Evolutionary conservation across 1,140 invertebrate genomes (phyloP).

Genomic region (Drosophila quadrilineata): DNA sequence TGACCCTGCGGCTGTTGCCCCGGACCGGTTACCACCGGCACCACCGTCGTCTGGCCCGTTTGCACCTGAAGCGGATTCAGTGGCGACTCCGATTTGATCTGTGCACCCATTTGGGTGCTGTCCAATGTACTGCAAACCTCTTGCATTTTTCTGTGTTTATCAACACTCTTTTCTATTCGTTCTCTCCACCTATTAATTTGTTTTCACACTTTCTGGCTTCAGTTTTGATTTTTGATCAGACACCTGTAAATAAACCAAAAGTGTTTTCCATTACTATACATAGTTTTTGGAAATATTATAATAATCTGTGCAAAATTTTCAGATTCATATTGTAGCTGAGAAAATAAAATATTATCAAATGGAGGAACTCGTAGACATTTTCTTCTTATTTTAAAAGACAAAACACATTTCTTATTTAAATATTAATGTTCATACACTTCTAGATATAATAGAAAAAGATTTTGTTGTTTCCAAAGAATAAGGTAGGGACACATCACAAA

Average conservation of each 20-base stretch:
- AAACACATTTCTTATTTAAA: too few species aligned
- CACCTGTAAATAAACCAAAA: too few species aligned
- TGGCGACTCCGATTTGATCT: constrained; percentile 80
- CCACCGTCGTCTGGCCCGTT: constrained; percentile 51
- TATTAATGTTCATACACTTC: too few species aligned
- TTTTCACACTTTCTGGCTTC: background rate
- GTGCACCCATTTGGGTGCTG: constrained; percentile 71
- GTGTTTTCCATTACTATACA: too few species aligned
- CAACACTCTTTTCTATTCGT: constrained; percentile 10
- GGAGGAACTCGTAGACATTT: too few species aligned
- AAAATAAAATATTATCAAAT: too few species aligned
- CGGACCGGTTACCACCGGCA: constrained; percentile 31
- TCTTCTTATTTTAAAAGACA: too few species aligned
- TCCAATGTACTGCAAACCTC: constrained; percentile 80
- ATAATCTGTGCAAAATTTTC: background rate
- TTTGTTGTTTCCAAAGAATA: too few species aligned
- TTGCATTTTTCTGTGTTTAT: constrained; percentile 81
- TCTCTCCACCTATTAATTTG: constrained; percentile 10
- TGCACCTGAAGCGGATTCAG: constrained; percentile 75
- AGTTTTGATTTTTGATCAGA: constrained; percentile 2
- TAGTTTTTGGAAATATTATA: background rate
- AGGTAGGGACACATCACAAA: too few species aligned
- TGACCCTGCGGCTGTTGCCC: constrained; percentile 55
- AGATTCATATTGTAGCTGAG: background rate
- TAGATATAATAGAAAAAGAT: too few species aligned